Evolutionary conservation across 2,113 vertebrate species (phyloP).

Genomic region (Ginglymostoma cirratum): DNA sequence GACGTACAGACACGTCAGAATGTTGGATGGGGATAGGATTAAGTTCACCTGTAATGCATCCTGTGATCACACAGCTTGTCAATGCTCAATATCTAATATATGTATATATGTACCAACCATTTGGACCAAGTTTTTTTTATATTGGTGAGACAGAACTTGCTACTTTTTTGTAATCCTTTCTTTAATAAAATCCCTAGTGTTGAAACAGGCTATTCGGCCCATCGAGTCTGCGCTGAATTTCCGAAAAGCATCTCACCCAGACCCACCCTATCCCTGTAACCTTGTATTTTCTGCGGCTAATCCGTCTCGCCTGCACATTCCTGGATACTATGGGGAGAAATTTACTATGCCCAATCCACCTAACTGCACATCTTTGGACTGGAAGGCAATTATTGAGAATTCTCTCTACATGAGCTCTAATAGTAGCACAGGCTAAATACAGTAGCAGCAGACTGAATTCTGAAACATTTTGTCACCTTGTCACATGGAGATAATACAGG

Average conservation of each 20-base stretch:
- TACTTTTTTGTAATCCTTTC: too few species aligned
- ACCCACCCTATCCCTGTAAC: too few species aligned
- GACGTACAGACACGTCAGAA: background rate
- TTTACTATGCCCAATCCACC: too few species aligned
- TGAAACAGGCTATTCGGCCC: too few species aligned
- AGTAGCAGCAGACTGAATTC: background rate
- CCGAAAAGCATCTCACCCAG: too few species aligned
- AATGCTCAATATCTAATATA: background rate
- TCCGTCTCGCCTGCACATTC: too few species aligned
- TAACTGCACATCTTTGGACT: background rate
- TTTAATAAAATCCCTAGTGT: too few species aligned
- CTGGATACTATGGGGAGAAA: too few species aligned
- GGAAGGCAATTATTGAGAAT: background rate
- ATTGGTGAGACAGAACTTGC: too few species aligned
- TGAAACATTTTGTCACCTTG: background rate
- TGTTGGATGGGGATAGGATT: background rate
- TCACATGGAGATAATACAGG: background rate
- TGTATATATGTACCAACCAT: background rate
- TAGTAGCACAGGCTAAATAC: background rate
- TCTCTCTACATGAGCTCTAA: background rate
- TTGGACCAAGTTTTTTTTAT: background rate
- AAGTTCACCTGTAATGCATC: background rate
- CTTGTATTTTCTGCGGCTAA: too few species aligned
- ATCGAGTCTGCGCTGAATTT: too few species aligned
- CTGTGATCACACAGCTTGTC: background rate